phyloP scores from a whole-genome alignment of 2,888 invertebrate species.

The Physocephala rufipes region DNA sequence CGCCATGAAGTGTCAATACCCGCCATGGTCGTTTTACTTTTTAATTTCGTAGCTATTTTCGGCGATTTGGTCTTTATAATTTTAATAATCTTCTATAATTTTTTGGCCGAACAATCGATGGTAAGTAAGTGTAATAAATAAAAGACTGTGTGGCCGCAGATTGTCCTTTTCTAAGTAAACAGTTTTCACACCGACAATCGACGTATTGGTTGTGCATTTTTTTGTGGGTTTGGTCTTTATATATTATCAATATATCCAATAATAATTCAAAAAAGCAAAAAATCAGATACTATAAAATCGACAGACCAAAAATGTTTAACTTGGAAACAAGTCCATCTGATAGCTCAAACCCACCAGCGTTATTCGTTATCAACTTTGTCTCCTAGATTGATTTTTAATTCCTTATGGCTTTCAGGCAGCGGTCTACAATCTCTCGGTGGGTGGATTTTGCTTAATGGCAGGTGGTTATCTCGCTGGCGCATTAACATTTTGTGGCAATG shows the following conservation, averaged over 20 bases:
- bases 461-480: constrained; percentile 19
- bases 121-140: constrained; percentile 5
- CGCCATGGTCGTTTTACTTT: constrained; percentile 1
- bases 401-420: constrained; percentile 35
- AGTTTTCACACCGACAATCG: no score
- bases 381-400: not conserved
- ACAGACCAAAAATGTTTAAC: no score
- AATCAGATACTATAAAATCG: no score
- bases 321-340: no score
- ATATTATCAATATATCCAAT: no score
- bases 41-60: not conserved
- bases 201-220: no score
- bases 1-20: constrained; percentile 33
- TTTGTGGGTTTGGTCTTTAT: no score
- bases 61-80: not conserved
- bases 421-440: constrained; percentile 35
- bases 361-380: no score
- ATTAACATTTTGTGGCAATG: constrained; percentile 46
- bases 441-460: constrained; percentile 28
- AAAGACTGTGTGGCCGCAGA: no score
- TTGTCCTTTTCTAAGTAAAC: no score
- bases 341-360: no score
- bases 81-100: constrained; percentile 1
- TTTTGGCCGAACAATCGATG: constrained; percentile 26
- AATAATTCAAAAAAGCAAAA: no score